phyloP scores from a whole-genome alignment of 2,113 vertebrate genomes.

The Melanocharis versteri region DNA sequence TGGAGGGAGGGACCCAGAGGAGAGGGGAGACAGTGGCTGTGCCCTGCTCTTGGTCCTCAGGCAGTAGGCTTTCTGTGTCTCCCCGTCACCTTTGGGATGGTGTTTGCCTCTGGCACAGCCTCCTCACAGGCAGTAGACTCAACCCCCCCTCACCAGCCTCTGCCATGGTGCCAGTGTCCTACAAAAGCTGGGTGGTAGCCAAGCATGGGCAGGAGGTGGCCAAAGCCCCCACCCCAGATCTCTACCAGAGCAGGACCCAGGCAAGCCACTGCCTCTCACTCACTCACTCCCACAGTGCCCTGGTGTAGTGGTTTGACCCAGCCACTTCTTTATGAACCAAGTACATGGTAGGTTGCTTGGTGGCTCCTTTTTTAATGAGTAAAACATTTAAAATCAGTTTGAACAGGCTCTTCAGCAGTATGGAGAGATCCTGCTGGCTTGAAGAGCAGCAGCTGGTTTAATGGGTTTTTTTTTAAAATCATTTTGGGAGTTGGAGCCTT shows the following conservation, averaged over 20 bases:
- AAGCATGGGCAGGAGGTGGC: not conserved
- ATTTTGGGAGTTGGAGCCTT: not conserved
- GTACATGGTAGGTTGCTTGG: not conserved
- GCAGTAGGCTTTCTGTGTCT: not conserved
- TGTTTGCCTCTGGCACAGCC: not conserved
- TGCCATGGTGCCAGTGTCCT: fast-evolving
- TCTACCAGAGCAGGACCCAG: not conserved
- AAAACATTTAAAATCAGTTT: not conserved
- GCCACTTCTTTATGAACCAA: not conserved
- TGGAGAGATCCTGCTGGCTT: not conserved
- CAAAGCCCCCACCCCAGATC: not conserved
- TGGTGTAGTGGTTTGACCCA: not conserved
- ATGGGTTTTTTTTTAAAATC: not conserved
- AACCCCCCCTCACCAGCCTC: not conserved
- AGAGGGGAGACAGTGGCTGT: not conserved
- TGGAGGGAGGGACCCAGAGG: not conserved
- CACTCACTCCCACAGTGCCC: not conserved
- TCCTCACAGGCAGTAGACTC: not conserved
- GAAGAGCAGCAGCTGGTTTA: not conserved
- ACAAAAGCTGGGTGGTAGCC: not conserved
- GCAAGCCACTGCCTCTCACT: not conserved
- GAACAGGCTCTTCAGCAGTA: not conserved
- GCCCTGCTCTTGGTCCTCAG: not conserved
- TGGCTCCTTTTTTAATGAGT: not conserved
- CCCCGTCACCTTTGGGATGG: not conserved